Evolutionary conservation across 2,113 vertebrate species (phyloP), one percentile per base, ranked within the genome.

Genomic region (Triplophysa siluroides): DNA sequence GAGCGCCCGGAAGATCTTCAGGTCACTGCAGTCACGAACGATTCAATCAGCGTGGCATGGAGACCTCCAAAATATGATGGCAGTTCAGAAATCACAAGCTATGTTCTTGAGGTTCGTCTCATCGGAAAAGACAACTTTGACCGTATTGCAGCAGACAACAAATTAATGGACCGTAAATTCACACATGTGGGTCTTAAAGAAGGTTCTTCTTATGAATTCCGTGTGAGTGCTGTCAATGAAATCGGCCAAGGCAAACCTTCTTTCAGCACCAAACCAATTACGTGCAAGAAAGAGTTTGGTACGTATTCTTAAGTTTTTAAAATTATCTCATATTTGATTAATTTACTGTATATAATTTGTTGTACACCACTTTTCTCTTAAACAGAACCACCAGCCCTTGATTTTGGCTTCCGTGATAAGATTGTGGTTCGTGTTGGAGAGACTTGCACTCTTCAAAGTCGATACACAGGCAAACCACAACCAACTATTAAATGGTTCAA

Each of bases 41-140:
- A 95, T 67, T 96, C 95, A 33, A 92, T 99, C 83, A 93, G 93
- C 4, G 86, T 99, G 24, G 86, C 93, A 83, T 99, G 98, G 97
- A 97, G 95, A 78, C 95, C 97, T 69, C 97, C 98, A n/a, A 98
- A 99, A 80, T 99, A 98, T 5, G 95, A 99, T 18, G 98, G 98
- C 3, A 97, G 97, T 7, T 93, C 96, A 0, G 96, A 97, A 78
- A 95, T 99, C 83, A 97, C 95, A 1, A 91, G 90, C 83, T 99
- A 99, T 0, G 84, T 99, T 84, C 91, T 99, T 14, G 96, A 99
- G 90, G 93, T 94, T 33, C 95, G 98, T 69, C 95, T 96, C 77
- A 91, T 98, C 16, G 97, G 98, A 81, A 93, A 95, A 71, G 98
- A 99, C 83, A 95, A 88, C 88, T 99, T 96, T 83, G 88, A 85